Conservation (phyloP, 2,888 invertebrate genomes). For the Prosopocoilus inquinatus region DNA sequence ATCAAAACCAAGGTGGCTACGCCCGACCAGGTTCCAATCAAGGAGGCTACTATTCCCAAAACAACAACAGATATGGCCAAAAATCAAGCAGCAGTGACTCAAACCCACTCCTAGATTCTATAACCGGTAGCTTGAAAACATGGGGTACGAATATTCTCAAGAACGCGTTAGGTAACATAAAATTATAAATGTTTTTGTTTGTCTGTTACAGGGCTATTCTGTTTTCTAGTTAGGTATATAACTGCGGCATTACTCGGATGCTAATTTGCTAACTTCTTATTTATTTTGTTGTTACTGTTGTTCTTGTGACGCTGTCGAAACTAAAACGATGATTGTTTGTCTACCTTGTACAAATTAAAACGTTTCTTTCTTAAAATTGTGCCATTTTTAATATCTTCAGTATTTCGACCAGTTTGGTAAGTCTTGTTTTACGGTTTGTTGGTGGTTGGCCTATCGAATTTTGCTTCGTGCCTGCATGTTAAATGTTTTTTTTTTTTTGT, state of each 20-base stretch:
- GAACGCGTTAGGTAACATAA: slow-evolving; percentile 37
- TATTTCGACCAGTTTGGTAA: background rate
- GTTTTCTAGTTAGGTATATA: slow-evolving; percentile 39
- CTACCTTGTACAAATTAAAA: background rate
- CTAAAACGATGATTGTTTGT: background rate
- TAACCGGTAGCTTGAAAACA: slow-evolving; percentile 44
- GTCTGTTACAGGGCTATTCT: slow-evolving; percentile 50
- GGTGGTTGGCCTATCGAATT: background rate
- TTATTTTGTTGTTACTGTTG: background rate
- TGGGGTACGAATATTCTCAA: slow-evolving; percentile 48
- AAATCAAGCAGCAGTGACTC: slow-evolving; percentile 29
- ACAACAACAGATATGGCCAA: slow-evolving; percentile 15
- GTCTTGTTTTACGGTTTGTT: background rate
- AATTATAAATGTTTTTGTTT: slow-evolving; percentile 20
- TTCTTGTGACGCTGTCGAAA: background rate
- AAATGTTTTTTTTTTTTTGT: slow-evolving; percentile 1
- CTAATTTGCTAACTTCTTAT: background rate
- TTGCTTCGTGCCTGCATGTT: background rate
- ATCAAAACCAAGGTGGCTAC: slow-evolving; percentile 18
- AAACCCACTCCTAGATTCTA: slow-evolving; percentile 40
- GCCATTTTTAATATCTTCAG: background rate
- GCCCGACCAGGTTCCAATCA: slow-evolving; percentile 25
- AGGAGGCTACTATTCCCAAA: slow-evolving; percentile 24
- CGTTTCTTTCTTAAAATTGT: background rate
- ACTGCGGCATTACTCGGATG: slow-evolving; percentile 6